Evolutionary conservation across 2,888 invertebrate genomes (phyloP), one percentile per base, ranked within the genome.

Genomic region (Periphyllus acericola): DNA sequence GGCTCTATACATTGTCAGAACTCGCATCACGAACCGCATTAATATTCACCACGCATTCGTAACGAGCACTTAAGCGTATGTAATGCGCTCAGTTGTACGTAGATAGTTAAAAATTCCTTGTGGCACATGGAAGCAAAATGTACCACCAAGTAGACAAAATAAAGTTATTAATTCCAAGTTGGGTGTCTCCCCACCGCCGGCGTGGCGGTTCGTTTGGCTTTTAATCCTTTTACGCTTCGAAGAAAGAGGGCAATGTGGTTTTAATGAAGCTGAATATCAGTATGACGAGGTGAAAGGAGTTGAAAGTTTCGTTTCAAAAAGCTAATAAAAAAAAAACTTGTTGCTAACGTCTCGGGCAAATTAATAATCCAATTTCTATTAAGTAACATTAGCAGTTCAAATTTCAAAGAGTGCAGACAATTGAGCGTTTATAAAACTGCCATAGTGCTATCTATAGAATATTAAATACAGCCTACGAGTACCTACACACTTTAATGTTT

Each of bases 41-140:
- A 80, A 86, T 86, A 86, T 86, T 86, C 86, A 86, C 86, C 72
- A 36, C 52, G 55, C 85, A 71, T 79, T 85, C 52, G 78, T 52
- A 68, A 86, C 32, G 86, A 86, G 86, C 80, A 74, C 86, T 86
- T 86, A 80, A 86, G 79, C 79, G 79, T 72, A 14, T 60, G 72
- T 55, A 72, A 79, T 40, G 36, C 60, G 36, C 60, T 75, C 83
- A 25, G 83, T 83, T 29, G 60, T 60, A 75, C 17, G 32, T 72
- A 32, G 60, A 60, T 29, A n/a, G 75, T 75, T 75, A 32, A 75
- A 84, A 84, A 84, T 76, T 76, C 83, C 40, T 75, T 9, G 66
- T 32, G 83, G 75, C 75, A 14, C 68, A 29, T 25, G 68, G 36
- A 36, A 29, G 29, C 74, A 17, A 34, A 29, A 29, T 68, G 9